Base-by-base conservation (phyloP, 2,888 invertebrate species). In the Plagodis pulveraria region DNA sequence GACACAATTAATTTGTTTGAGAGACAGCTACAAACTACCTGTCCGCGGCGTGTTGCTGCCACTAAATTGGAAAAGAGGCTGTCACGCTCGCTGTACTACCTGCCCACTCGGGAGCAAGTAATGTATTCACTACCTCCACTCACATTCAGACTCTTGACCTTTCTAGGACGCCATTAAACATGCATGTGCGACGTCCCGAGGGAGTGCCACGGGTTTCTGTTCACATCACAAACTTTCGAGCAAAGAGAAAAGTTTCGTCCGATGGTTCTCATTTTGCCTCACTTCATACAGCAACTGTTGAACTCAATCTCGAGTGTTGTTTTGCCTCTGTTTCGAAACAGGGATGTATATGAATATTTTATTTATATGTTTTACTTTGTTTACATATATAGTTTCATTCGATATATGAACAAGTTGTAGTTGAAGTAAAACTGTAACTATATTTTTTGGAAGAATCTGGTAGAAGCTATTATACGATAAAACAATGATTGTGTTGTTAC, bases 1-100 rank as follows among this genome's bases (percentile, higher is more conserved):
- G 86, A 84, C 85, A 86, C 85, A 89, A 90, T 90, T 91, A 90
- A 90, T 90, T 91, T 89, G 83, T 86, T 89, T 88, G 87, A 86
- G 84, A 86, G 91, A 88, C 87, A 88, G 87, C 83, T 85, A 87
- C 89, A 87, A 90, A 91, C 86, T 87, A 89, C 86, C 88, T 90
- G 87, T 85, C 86, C 80, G 76, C 79, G 76, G 75, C 74, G 81
- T 77, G 83, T 83, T 84, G 65, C 43, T 80, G 82, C 74, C 73
- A 80, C 71, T 79, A 82, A 88, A 77, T 87, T 86, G 72, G 79
- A 79, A 85, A 87, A 87, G 86, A 84, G 84, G 82, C 82, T 86
- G 84, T 86, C 83, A 80, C 74, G 81, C 70, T 75, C 66, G 50
- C 50, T 34, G 60, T 74, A 80, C 77, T 79, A 77, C 74, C 75